These are phyloP conservation scores for Murina feae DNA, from an alignment of 2,113 vertebrate genomes.

Conservation along the genomic window DNA sequence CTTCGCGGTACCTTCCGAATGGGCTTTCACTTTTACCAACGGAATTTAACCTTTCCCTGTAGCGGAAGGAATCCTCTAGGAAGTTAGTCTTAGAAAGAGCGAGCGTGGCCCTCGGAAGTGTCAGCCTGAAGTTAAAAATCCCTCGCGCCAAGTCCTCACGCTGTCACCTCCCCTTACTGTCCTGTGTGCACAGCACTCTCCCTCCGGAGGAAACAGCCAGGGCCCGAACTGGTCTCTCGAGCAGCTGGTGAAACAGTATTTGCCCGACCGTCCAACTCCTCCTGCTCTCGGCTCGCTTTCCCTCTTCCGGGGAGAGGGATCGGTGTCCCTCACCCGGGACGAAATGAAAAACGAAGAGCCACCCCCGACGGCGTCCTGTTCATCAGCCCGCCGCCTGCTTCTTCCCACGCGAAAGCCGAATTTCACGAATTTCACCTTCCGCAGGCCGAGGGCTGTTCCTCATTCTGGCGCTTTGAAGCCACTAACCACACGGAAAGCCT, in stretches of 20 bases:
- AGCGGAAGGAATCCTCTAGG: background rate
- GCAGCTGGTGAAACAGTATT: background rate
- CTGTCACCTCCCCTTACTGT: background rate
- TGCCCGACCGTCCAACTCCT: background rate
- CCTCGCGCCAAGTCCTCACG: background rate
- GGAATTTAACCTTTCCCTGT: conserved; percentile 18
- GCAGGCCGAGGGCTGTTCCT: background rate
- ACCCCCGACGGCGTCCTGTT: background rate
- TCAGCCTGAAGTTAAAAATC: background rate
- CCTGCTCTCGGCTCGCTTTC: background rate
- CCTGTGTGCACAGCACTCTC: background rate
- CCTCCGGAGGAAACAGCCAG: background rate
- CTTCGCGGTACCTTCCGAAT: background rate
- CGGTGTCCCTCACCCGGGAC: background rate
- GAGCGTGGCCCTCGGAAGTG: background rate
- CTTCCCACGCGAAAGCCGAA: background rate
- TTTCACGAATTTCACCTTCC: background rate
- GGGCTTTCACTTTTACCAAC: background rate
- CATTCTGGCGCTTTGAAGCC: background rate
- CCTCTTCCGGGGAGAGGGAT: background rate
- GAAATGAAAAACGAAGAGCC: background rate
- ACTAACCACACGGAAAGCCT: background rate
- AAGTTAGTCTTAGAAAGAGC: conserved; percentile 10
- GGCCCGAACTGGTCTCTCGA: background rate
- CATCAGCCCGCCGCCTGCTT: background rate